A percentile compares a stretch with the other conserved stretches of the same genome.
Evolutionary conservation across 2,888 invertebrate species (phyloP).

Genomic region (Escarpia spicata): DNA sequence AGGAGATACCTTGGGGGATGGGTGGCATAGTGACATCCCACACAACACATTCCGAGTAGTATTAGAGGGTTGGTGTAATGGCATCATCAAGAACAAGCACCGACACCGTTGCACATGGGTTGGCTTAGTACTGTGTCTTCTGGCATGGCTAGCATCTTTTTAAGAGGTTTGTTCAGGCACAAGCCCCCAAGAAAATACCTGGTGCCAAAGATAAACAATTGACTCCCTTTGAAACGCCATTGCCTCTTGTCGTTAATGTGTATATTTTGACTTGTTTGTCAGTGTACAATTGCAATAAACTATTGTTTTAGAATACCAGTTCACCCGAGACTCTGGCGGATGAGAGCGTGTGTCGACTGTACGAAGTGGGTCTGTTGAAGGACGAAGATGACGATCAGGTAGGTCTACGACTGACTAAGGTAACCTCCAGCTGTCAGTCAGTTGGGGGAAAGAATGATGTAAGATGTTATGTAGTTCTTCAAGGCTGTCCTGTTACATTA

Average conservation of each 20-base stretch:
- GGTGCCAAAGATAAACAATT: neutral
- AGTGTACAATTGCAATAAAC: neutral
- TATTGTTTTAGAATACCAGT: slow-evolving; percentile 51
- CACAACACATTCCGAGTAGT: neutral
- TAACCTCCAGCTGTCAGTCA: neutral
- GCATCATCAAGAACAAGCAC: neutral
- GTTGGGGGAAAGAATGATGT: neutral
- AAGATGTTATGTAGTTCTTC: neutral
- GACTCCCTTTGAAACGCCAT: neutral
- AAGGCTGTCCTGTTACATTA: neutral
- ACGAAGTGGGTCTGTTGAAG: slow-evolving; percentile 88
- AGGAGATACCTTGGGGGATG: neutral
- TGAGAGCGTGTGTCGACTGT: slow-evolving; percentile 89
- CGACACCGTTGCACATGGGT: too few relatives aligned
- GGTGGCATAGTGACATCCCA: neutral
- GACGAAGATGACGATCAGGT: slow-evolving; percentile 91
- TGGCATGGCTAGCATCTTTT: too few relatives aligned
- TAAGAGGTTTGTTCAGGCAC: neutral
- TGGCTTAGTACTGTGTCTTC: too few relatives aligned
- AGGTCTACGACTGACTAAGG: slow-evolving; percentile 45
- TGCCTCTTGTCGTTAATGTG: neutral
- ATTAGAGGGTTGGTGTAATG: neutral
- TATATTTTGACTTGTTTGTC: neutral
- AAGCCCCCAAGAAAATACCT: neutral
- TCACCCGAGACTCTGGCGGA: slow-evolving; percentile 79